phyloP scores from a whole-genome alignment of 2,113 vertebrate species.

The Lipotes vexillifer region DNA sequence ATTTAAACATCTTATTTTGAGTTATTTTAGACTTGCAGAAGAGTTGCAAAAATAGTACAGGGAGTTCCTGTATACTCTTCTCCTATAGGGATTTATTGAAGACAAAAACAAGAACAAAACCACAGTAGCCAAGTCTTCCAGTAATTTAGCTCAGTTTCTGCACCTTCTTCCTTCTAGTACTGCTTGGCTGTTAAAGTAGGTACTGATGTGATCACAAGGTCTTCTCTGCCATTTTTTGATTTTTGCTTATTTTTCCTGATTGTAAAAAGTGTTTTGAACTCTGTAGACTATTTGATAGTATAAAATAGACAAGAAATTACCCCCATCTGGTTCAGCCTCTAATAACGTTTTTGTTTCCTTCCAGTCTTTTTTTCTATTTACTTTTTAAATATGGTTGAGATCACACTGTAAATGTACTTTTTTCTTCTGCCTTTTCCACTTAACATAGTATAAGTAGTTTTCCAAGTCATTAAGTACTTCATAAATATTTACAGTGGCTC shows the following conservation, averaged over 20 bases:
- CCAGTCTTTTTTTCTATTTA: background rate
- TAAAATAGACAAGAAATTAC: background rate
- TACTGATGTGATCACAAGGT: background rate
- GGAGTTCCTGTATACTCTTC: background rate
- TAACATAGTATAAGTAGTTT: slow-evolving; percentile 21
- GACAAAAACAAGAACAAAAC: background rate
- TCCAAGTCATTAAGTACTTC: slow-evolving; percentile 25
- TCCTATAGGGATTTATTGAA: background rate
- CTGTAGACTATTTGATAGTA: background rate
- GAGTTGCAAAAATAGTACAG: background rate
- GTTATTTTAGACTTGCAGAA: background rate
- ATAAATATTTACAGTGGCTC: slow-evolving; percentile 9
- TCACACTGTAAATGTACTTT: background rate
- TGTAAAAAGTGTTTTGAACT: slow-evolving; percentile 5
- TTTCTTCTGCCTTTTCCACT: slow-evolving; percentile 19
- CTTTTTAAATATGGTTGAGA: background rate
- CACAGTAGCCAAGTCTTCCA: background rate
- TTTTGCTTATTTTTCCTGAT: background rate
- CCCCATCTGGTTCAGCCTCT: background rate
- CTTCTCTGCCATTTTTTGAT: background rate
- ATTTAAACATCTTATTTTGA: background rate
- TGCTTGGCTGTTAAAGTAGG: background rate
- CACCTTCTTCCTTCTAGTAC: background rate
- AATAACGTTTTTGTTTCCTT: slow-evolving; percentile 22
- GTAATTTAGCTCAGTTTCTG: background rate